phyloP scores from a whole-genome alignment of 2,888 invertebrate species.

The Brachyptera risi region DNA sequence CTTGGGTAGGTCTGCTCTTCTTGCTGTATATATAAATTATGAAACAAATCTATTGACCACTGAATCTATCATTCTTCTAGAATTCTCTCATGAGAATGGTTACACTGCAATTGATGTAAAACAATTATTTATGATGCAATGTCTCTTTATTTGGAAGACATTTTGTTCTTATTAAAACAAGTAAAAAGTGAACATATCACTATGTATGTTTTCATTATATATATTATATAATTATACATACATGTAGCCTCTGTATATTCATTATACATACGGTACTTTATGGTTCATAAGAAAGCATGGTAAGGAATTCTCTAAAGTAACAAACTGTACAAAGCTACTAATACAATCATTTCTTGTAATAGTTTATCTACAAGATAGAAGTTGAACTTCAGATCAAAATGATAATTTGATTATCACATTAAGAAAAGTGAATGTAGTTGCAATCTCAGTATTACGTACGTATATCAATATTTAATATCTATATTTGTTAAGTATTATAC shows the following conservation, averaged over 20 bases:
- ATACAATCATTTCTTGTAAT: slow-evolving; percentile 16
- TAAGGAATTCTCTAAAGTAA: slow-evolving; percentile 15
- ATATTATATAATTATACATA: slow-evolving; percentile 38
- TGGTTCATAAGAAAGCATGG: slow-evolving; percentile 8
- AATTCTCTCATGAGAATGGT: too few species aligned
- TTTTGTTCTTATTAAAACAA: slow-evolving; percentile 46
- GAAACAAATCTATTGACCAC: too few species aligned
- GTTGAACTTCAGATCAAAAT: not conserved
- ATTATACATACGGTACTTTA: too few species aligned
- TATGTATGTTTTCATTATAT: slow-evolving; percentile 39
- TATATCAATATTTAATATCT: too few species aligned
- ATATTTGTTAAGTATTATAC: too few species aligned
- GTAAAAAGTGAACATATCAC: slow-evolving; percentile 44
- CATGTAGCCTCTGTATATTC: not conserved
- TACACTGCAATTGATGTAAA: too few species aligned
- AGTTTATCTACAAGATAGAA: slow-evolving; percentile 12
- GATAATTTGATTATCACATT: slow-evolving; percentile 5
- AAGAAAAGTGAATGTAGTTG: not conserved
- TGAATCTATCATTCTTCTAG: too few species aligned
- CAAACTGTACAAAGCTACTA: slow-evolving; percentile 27
- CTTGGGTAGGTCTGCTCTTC: too few species aligned
- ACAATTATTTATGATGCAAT: too few species aligned
- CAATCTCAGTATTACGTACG: slow-evolving; percentile 3
- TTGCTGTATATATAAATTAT: too few species aligned
- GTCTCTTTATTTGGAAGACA: slow-evolving; percentile 47